Percentiles rank a stretch among this genome's conserved stretches.
phyloP scores from a whole-genome alignment of 2,797 vertebrate genomes.

The Parauchenoglanis punctatus region DNA sequence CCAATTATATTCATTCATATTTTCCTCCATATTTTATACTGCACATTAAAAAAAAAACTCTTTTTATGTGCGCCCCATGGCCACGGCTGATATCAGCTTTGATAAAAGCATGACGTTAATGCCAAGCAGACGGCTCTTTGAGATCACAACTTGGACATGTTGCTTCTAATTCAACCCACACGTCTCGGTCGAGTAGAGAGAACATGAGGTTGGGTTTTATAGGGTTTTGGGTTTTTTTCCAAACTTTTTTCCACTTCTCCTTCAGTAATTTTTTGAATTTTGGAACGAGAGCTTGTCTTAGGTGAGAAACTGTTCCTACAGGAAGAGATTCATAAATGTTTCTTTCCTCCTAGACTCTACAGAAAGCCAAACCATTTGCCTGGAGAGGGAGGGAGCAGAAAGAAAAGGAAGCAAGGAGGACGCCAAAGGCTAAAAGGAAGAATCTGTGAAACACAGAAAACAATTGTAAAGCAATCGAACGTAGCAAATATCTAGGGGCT shows the following conservation, averaged over 20 bases:
- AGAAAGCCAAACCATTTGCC: conserved; percentile 1
- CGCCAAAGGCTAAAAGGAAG: not conserved
- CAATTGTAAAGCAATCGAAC: conserved; percentile 17
- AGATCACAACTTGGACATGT: not conserved
- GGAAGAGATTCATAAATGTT: conserved; percentile 21
- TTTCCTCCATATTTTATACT: conserved; percentile 48
- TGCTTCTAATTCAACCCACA: not conserved
- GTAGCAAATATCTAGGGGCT: conserved; percentile 1
- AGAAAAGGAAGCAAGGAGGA: not conserved
- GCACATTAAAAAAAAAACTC: conserved; percentile 35
- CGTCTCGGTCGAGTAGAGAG: not conserved
- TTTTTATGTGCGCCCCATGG: conserved; percentile 58
- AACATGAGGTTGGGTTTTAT: not conserved
- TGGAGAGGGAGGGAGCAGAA: not conserved
- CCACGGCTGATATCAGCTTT: conserved; percentile 45
- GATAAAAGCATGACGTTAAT: conserved; percentile 59
- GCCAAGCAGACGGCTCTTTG: not conserved
- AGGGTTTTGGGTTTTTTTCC: not conserved
- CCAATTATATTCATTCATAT: conserved; percentile 42
- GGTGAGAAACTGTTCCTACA: conserved; percentile 9
- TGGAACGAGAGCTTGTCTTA: not conserved
- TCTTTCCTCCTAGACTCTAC: not conserved
- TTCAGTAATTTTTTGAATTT: not conserved
- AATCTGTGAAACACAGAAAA: conserved; percentile 11
- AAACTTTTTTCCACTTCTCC: not conserved